Evolutionary conservation across 2,797 vertebrate genomes (phyloP).

Genomic region (Chaetodon trifasciatus): DNA sequence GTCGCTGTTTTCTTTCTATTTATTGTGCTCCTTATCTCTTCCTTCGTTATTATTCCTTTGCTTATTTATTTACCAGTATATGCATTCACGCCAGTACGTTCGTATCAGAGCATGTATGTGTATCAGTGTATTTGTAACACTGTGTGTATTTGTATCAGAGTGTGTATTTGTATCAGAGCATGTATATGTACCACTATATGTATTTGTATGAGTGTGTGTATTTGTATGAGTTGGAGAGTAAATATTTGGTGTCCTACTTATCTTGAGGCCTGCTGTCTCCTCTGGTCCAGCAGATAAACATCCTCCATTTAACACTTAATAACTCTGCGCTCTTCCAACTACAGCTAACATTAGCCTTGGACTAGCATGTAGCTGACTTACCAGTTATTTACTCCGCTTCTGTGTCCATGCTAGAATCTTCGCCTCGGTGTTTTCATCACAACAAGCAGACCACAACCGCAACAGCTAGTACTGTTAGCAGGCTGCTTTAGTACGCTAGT

Average conservation of each 20-base stretch:
- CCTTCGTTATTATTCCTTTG: too few species aligned
- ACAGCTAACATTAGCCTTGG: not conserved
- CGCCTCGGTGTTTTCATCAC: conserved; percentile 24
- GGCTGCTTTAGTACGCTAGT: conserved; percentile 8
- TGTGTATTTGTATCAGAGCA: too few species aligned
- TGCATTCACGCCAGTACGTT: not conserved
- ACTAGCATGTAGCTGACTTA: not conserved
- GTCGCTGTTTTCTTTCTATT: too few species aligned
- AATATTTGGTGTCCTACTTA: not conserved
- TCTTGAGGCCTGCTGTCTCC: conserved; percentile 2
- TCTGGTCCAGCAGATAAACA: conserved; percentile 18
- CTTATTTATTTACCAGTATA: too few species aligned
- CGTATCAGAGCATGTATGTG: not conserved
- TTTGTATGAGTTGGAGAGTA: not conserved
- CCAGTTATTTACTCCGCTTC: conserved; percentile 15
- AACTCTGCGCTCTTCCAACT: too few species aligned
- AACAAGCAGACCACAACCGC: not conserved
- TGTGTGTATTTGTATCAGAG: not conserved
- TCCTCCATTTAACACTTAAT: too few species aligned
- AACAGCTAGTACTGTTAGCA: conserved; percentile 29
- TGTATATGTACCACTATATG: not conserved
- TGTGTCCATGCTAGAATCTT: conserved; percentile 34
- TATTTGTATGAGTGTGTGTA: not conserved
- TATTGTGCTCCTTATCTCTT: too few species aligned
- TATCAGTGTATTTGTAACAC: not conserved